Evolutionary conservation across 1,140 invertebrate genomes (phyloP), one percentile per base, ranked within the genome.

Genomic region (Mamestra configurata): DNA sequence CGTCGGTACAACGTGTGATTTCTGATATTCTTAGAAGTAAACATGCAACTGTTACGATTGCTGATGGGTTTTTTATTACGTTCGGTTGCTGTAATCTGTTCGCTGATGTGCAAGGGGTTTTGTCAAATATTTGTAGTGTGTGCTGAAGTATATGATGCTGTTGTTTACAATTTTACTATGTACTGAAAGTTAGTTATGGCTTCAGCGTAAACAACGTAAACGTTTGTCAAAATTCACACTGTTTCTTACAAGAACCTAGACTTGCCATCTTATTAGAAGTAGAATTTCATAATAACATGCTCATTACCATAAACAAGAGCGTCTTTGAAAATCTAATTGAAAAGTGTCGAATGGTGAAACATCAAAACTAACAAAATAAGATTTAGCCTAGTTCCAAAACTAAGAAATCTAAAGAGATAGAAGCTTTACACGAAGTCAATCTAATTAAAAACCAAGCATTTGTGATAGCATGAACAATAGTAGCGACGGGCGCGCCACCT

Each of bases 11-110:
- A 86, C 84, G 55, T 87, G 84, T 87, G 86, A 91, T 91, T 87
- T 87, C 85, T 89, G 88, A 90, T 90, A 86, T 88, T 90, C 86
- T 82, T 55, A 84, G 81, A 85, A 82, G 86, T 90, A 90, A 90
- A 90, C 88, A 90, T 77, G 57, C 46, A 53, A 53, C 73, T 72
- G 70, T 66, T 59, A 85, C 72, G 51, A 80, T 77, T 46, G n/a
- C 59, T 68, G 75, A 77, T 66, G 57, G 37, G 59, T 4, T 77
- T 68, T 68, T 68, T 68, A 66, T 49, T 53, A 27, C 66, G 51
- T 77, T 70, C 35, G 59, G 20, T 75, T 66, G 72, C 73, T 86
- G 84, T 82, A 77, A 83, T 82, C 82, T 78, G 77, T 64, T 59
- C 24, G 20, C 13, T 59, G 24, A 22, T 40, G 31, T 40, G 61